phyloP scores from a whole-genome alignment of 2,888 invertebrate genomes.

The Morpho helenor region DNA sequence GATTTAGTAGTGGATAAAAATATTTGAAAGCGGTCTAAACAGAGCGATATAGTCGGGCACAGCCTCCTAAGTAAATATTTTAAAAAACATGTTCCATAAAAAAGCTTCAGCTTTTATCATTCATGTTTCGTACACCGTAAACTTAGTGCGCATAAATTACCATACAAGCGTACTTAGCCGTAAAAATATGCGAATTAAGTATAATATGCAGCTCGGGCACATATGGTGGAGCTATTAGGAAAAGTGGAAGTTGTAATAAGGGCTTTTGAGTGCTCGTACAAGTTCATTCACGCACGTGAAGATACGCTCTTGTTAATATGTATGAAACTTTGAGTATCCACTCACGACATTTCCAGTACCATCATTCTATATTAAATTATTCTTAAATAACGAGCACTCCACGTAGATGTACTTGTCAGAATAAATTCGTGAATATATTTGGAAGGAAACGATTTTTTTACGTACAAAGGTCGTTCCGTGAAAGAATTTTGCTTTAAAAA shows the following conservation, averaged over 20 bases:
- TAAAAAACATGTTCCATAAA: no score
- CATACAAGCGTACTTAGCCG: constrained; percentile 48
- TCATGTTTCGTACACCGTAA: constrained; percentile 42
- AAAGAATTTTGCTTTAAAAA: no score
- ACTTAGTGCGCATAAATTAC: constrained; percentile 64
- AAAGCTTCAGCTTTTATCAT: neutral
- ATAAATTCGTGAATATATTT: neutral
- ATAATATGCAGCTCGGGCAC: constrained; percentile 45
- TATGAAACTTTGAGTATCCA: constrained; percentile 19
- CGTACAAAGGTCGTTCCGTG: no score
- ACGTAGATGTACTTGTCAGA: neutral
- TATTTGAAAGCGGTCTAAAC: no score
- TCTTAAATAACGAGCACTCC: constrained; percentile 4
- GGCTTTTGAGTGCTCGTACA: constrained; percentile 36
- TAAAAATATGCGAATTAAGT: constrained; percentile 57
- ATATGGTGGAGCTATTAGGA: constrained; percentile 50
- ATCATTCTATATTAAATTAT: constrained; percentile 6
- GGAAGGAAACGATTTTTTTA: neutral
- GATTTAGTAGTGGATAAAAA: no score
- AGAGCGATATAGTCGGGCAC: no score
- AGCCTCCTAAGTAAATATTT: no score
- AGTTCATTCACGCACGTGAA: constrained; percentile 35
- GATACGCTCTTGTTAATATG: constrained; percentile 26
- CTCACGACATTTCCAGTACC: constrained; percentile 7
- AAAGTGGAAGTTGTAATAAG: constrained; percentile 56